Evolutionary conservation across 2,113 vertebrate species (phyloP), one percentile per base, ranked within the genome.

Genomic region (Irena cyanogastra): DNA sequence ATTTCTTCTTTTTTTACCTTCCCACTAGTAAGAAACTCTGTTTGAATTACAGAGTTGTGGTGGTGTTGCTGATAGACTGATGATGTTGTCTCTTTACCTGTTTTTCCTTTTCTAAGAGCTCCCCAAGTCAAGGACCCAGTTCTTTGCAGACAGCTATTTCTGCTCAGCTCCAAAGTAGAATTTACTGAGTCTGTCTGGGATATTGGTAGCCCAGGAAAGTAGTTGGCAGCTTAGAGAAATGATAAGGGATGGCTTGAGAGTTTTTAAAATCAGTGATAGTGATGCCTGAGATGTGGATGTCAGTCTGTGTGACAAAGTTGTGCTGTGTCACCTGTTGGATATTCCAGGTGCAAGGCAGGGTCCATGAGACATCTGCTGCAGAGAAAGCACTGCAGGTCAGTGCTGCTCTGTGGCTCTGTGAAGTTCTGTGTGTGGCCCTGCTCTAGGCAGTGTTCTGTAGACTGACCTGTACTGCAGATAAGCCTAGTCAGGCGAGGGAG

Each of bases 61-160:
- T 85, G 70, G 26, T 74, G 31, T 37, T 78, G 61, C 63, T 96
- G 74, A 85, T 93, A 77, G 95, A 75, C 74, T 56, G 68, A 17
- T 33, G 65, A 13, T 41, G 16, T 5, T 52, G 14, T 66, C n/a
- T 60, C 8, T 47, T 68, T 71, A 45, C 13, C 3, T 33, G 11
- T 44, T 64, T 27, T 72, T 71, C 19, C 11, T 22, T 65, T 12
- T 49, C 4, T 4, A 54, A 31, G 42, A 49, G 56, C 24, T 52
- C 21, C 26, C 13, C 11, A 44, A 61, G 16, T 71, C 35, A 37
- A 72, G 64, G 44, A 64, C 21, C 7, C 16, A 4, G 9, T 14
- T 93, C 49, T 72, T 33, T 47, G 8, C 21, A 80, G 68, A 12
- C 14, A 56, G 7, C 2, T 59, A 1, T 66, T 86, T 60, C 49